Conservation (phyloP, 2,888 invertebrate genomes). For the Limnephilus lunatus region DNA sequence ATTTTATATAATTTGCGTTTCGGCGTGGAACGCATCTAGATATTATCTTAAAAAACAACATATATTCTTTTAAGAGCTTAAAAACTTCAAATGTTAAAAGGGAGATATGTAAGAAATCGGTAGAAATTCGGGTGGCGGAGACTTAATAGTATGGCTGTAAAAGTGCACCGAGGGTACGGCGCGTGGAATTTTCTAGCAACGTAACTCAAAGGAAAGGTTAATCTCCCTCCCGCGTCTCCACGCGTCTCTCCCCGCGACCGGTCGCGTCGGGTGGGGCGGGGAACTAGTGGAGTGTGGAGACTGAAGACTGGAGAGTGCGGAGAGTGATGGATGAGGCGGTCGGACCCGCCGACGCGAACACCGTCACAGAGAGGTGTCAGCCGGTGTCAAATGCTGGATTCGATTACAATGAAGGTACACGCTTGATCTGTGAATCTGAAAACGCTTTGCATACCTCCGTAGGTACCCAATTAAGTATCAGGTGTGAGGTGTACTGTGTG, state of each 20-base stretch:
- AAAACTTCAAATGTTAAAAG: no score
- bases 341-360: not conserved
- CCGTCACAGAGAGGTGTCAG: conserved; percentile 6
- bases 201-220: no score
- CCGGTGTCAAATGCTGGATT: not conserved
- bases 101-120: no score
- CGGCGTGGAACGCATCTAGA: no score
- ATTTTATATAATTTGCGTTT: no score
- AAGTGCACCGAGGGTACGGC: no score
- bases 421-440: conserved; percentile 3
- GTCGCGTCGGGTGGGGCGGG: not conserved
- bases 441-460: conserved; percentile 6
- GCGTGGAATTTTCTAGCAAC: no score
- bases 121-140: no score
- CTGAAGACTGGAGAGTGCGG: not conserved
- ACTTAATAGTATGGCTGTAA: no score
- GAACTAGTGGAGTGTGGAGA: not conserved
- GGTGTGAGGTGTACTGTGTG: not conserved
- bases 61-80: no score
- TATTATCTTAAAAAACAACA: no score
- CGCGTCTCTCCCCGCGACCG: not conserved
- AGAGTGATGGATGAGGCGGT: conserved; percentile 19
- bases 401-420: not conserved
- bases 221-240: not conserved
- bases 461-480: conserved; percentile 2